Evolutionary conservation across 1,140 invertebrate genomes (phyloP).

Genomic region (Lepidurus apus): DNA sequence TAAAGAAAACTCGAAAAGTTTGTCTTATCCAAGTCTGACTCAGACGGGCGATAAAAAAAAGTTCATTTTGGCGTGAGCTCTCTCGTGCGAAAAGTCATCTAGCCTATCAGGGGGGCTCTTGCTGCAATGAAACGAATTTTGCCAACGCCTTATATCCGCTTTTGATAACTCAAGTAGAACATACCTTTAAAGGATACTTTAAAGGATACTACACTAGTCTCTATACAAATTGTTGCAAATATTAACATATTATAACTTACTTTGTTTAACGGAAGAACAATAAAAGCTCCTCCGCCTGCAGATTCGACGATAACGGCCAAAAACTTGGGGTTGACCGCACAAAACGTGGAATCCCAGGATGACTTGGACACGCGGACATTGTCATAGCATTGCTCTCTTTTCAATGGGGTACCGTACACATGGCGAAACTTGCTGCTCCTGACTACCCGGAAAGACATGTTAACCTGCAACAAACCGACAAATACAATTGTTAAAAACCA

Average conservation of each 20-base stretch:
- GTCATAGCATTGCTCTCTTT: conserved; percentile 98
- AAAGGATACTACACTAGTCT: too few species aligned
- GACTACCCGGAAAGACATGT: conserved; percentile 92
- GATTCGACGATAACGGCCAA: conserved; percentile 98
- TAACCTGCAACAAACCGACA: conserved; percentile 32
- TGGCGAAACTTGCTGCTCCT: conserved; percentile 96
- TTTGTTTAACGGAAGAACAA: conserved; percentile 94
- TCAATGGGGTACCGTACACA: conserved; percentile 93
- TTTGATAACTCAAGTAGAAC: too few species aligned
- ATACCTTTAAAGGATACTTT: too few species aligned
- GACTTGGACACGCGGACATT: conserved; percentile 97
- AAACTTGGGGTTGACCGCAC: conserved; percentile 98
- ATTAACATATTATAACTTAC: conserved; percentile 52
- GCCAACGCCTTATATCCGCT: too few species aligned
- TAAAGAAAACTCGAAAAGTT: too few species aligned
- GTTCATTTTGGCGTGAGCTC: too few species aligned
- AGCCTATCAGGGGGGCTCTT: too few species aligned
- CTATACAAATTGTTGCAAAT: not conserved
- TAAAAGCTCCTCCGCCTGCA: conserved; percentile 96
- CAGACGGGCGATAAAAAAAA: too few species aligned
- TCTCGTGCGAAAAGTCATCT: too few species aligned
- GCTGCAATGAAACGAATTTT: too few species aligned
- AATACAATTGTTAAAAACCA: conserved; percentile 17
- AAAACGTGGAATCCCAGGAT: conserved; percentile 98
- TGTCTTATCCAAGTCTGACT: too few species aligned